Evolutionary conservation across 1,140 invertebrate species (phyloP).

Genomic region (Samia ricini): DNA sequence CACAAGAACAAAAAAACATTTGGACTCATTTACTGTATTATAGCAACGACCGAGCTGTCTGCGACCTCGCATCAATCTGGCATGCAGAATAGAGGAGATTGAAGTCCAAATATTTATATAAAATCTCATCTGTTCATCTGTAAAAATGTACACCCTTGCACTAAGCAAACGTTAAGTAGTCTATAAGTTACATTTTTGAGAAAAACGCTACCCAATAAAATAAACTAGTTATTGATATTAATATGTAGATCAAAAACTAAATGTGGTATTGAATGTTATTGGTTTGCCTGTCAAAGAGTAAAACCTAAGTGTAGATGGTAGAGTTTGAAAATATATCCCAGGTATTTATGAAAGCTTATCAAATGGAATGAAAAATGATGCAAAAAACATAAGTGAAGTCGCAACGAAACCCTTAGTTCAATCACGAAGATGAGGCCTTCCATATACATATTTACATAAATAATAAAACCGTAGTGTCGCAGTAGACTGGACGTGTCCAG

Average conservation of each 20-base stretch:
- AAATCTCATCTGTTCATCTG: not conserved
- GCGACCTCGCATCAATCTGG: not conserved
- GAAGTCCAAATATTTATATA: conserved; percentile 1
- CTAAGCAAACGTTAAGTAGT: too few species aligned
- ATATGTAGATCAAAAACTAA: too few species aligned
- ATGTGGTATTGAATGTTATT: too few species aligned
- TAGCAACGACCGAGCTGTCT: not conserved
- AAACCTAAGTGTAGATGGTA: too few species aligned
- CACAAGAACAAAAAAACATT: not conserved
- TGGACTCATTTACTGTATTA: not conserved
- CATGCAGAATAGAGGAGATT: not conserved
- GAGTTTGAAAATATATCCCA: too few species aligned
- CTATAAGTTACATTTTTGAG: too few species aligned
- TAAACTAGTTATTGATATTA: too few species aligned
- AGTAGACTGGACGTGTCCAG: not conserved
- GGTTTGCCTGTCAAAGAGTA: too few species aligned
- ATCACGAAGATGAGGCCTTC: not conserved
- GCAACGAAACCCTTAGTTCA: not conserved
- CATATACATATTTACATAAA: conserved; percentile 15
- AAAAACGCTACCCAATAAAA: too few species aligned
- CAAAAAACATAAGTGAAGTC: not conserved
- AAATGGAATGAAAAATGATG: too few species aligned
- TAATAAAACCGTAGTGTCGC: conserved; percentile 2
- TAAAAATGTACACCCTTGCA: too few species aligned
- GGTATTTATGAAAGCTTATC: too few species aligned